These are phyloP conservation scores for Drosophila pseudotalamancana DNA, from an alignment of 2,888 invertebrate species.

Conservation along the genomic window DNA sequence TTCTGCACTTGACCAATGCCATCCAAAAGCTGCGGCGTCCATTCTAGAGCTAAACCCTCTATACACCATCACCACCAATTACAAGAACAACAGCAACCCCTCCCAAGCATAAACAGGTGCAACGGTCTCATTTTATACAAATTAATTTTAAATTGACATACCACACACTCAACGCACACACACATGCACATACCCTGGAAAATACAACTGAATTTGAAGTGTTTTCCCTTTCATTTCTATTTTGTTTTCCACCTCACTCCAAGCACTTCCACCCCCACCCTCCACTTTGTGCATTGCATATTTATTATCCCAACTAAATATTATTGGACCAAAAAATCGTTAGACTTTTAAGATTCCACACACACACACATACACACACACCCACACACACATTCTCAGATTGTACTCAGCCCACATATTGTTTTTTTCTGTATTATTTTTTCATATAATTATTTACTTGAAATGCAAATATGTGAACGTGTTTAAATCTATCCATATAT, in stretches of 20 bases:
- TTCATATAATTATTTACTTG: conserved; percentile 63
- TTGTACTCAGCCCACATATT: conserved; percentile 68
- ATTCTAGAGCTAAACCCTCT: conserved; percentile 65
- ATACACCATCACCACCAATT: not conserved
- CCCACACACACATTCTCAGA: conserved; percentile 14
- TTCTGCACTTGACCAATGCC: conserved; percentile 94
- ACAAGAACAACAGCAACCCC: conserved; percentile 4
- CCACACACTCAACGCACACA: conserved; percentile 49
- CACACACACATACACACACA: conserved; percentile 13
- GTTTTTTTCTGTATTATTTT: conserved; percentile 74
- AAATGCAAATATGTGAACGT: conserved; percentile 62
- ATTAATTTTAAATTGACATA: conserved; percentile 82
- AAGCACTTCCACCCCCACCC: conserved; percentile 3
- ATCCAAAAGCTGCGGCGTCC: conserved; percentile 91
- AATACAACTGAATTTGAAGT: conserved; percentile 38
- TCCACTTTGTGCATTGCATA: conserved; percentile 58
- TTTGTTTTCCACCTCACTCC: conserved; percentile 21
- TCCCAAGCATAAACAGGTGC: conserved; percentile 64
- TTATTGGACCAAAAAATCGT: conserved; percentile 86
- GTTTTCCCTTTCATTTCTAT: conserved; percentile 14
- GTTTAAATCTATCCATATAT: conserved; percentile 54
- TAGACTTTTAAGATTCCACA: conserved; percentile 83
- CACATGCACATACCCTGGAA: conserved; percentile 22
- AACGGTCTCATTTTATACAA: conserved; percentile 78
- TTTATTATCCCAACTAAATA: conserved; percentile 68